Percentiles rank a stretch among this genome's conserved stretches.
These are phyloP conservation scores for Phengaris arion DNA, from an alignment of 2,888 invertebrate species.

Conservation along the genomic window DNA sequence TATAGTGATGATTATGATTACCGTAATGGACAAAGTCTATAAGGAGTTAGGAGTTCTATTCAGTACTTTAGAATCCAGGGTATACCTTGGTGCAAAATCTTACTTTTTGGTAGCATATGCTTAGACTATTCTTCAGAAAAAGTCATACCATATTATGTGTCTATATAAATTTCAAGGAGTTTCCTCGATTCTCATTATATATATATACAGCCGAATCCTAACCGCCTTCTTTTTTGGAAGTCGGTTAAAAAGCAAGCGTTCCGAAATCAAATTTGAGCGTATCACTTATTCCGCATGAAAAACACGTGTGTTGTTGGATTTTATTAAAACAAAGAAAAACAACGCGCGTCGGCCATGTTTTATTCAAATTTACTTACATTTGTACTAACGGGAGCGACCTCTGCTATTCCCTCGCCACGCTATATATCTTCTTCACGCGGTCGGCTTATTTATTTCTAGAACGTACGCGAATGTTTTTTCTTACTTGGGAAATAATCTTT, in stretches of 20 bases:
- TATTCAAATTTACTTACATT: slow-evolving; percentile 81
- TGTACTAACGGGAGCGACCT: slow-evolving; percentile 78
- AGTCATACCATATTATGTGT: too few species aligned
- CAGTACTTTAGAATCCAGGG: too few species aligned
- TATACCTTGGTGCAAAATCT: too few species aligned
- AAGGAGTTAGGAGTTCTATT: too few species aligned
- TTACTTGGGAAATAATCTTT: slow-evolving; percentile 26
- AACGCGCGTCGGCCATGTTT: slow-evolving; percentile 62
- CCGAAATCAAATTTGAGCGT: slow-evolving; percentile 9
- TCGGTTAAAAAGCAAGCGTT: not conserved
- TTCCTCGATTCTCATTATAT: too few species aligned
- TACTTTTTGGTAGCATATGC: too few species aligned
- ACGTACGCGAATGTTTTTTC: slow-evolving; percentile 37
- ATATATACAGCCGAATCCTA: too few species aligned
- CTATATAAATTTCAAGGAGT: too few species aligned
- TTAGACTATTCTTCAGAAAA: too few species aligned
- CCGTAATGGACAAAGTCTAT: too few species aligned
- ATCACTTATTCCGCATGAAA: slow-evolving; percentile 19
- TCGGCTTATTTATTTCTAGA: slow-evolving; percentile 68
- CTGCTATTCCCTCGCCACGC: slow-evolving; percentile 74
- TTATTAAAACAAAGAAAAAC: slow-evolving; percentile 42
- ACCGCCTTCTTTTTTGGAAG: too few species aligned
- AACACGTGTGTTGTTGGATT: slow-evolving; percentile 33
- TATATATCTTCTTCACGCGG: slow-evolving; percentile 76
- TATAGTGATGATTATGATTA: too few species aligned